Evolutionary conservation across 2,113 vertebrate genomes (phyloP), one percentile per base, ranked within the genome.

Genomic region (Archilochus colubris): DNA sequence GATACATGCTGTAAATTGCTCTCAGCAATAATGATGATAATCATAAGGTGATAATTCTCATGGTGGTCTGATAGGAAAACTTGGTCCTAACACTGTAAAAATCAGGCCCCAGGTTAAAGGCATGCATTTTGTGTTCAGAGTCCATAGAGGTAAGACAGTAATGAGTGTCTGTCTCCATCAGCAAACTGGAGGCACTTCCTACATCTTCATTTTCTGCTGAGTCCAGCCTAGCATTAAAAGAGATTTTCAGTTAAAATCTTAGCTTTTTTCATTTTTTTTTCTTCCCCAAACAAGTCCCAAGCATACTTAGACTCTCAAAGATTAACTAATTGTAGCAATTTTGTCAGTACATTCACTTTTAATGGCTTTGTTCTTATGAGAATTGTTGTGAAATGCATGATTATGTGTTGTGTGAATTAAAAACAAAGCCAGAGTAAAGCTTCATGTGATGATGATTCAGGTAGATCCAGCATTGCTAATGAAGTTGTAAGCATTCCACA

Each of bases 1-100:
- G 0, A 27, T 50, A 7, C 0, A 0, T 66, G 6, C 16, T 79
- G n/a, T 54, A 20, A 3, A 0, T 40, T 75, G 17, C 33, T 78
- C 36, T 73, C 43, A 91, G 61, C 33, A 25, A 5, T 46, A 27
- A 51, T 83, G 70, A 36, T 88, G 54, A 69, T 33, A 33, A 33
- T 33, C 33, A 7, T 36, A 50, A 62, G 30, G 46, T 69, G 51
- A 57, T 55, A 22, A 55, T 67, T 95, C 67, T 69, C 28, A 11
- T 22, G 48, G 14, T 74, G 40, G 18, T 82, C 51, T 68, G n/a
- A 30, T 20, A 38, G 48, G 38, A 88, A 8, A 22, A 24, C 46
- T 72, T 77, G 77, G 14, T 83, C 18, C 40, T 76, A 43, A 40
- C n/a, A 1, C 5, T 77, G 70, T 61, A 72, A 33, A 67, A 72